These are phyloP conservation scores for Listronotus oregonensis DNA, from an alignment of 1,140 invertebrate genomes.

Conservation along the genomic window DNA sequence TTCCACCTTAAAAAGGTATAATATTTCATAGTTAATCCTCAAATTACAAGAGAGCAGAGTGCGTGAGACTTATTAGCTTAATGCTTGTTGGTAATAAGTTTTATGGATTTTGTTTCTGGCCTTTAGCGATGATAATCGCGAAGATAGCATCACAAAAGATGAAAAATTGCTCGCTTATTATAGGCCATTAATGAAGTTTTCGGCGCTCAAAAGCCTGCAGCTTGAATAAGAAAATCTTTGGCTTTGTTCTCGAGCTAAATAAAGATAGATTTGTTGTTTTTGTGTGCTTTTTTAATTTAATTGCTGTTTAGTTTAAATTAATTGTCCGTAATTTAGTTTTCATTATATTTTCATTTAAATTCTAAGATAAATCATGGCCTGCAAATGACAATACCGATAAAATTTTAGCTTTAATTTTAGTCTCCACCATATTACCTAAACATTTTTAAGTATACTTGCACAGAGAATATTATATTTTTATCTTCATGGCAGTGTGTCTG, in stretches of 20 bases:
- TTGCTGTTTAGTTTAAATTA: too few species aligned
- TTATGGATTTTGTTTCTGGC: conserved; percentile 36
- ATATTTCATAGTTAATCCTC: conserved; percentile 30
- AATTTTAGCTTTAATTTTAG: too few species aligned
- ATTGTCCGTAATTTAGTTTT: too few species aligned
- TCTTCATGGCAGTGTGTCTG: too few species aligned
- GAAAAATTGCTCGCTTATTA: conserved; percentile 35
- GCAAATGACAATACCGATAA: too few species aligned
- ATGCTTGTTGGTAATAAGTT: conserved; percentile 38
- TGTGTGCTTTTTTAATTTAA: conserved; percentile 6
- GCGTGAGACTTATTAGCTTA: conserved; percentile 38
- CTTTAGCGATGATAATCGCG: conserved; percentile 35
- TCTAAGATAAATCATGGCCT: too few species aligned
- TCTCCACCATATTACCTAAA: too few species aligned
- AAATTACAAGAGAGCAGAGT: conserved; percentile 28
- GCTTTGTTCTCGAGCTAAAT: conserved; percentile 25
- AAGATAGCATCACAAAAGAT: conserved; percentile 37
- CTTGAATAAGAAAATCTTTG: conserved; percentile 11
- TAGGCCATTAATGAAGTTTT: conserved; percentile 37
- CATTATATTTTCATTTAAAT: too few species aligned
- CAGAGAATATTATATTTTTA: too few species aligned
- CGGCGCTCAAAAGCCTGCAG: conserved; percentile 17
- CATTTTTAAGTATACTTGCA: too few species aligned
- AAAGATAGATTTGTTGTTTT: conserved; percentile 26
- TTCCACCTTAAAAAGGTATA: conserved; percentile 25